Conservation (phyloP, 2,113 vertebrate genomes). For the Cyprinodon tularosa region DNA sequence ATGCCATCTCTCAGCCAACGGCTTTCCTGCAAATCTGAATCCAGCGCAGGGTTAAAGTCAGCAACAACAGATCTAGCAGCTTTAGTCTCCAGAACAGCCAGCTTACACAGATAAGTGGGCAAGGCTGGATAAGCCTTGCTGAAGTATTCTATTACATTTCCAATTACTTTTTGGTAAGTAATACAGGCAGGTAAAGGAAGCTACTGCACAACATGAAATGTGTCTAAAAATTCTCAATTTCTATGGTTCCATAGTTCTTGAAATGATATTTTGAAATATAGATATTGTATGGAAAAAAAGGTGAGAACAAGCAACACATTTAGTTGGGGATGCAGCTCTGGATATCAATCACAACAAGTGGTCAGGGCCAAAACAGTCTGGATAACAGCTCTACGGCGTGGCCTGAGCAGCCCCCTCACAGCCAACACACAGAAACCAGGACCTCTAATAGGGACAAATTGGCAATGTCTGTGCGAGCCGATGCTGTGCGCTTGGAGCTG, state of each 20-base stretch:
- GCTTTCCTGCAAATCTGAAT: constrained; percentile 62
- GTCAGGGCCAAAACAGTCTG: constrained; percentile 53
- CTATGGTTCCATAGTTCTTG: constrained; percentile 37
- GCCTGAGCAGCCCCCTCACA: constrained; percentile 86
- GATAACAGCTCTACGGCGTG: constrained; percentile 68
- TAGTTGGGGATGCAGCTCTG: constrained; percentile 3
- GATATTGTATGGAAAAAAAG: constrained; percentile 14
- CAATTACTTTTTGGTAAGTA: constrained; percentile 74
- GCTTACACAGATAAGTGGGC: constrained; percentile 75
- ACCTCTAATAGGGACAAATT: constrained; percentile 99
- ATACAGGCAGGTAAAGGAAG: constrained; percentile 60
- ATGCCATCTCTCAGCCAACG: constrained; percentile 22
- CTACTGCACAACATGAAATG: constrained; percentile 56
- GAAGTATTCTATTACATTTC: constrained; percentile 75
- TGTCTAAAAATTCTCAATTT: constrained; percentile 40
- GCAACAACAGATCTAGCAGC: constrained; percentile 69
- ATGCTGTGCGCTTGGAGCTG: constrained; percentile 93
- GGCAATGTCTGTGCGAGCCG: constrained; percentile 94
- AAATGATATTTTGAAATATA: constrained; percentile 39
- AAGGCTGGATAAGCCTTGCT: constrained; percentile 70
- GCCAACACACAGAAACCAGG: constrained; percentile 90
- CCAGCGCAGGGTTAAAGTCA: constrained; percentile 69
- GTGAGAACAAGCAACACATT: constrained; percentile 12
- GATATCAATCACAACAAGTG: constrained; percentile 23
- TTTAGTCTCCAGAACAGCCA: constrained; percentile 76